Percentiles rank a stretch among this genome's conserved stretches.
Evolutionary conservation across 2,797 vertebrate species (phyloP).

Genomic region (Sebastes vulpes): DNA sequence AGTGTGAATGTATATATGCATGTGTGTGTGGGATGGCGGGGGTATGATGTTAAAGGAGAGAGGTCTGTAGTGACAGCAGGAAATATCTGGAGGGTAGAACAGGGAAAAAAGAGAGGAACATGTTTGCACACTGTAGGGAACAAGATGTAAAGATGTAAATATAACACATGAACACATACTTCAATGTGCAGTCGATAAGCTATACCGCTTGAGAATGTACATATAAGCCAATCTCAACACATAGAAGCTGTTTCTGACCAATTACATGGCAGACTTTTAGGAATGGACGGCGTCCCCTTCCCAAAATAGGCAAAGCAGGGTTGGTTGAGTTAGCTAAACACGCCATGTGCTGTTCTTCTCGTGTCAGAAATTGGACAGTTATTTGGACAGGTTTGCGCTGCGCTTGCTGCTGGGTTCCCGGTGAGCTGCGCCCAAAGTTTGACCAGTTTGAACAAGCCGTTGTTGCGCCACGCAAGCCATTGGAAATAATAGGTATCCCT

Average conservation of each 20-base stretch:
- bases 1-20: slow-evolving; percentile 9
- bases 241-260: background rate
- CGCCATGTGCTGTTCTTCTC: background rate
- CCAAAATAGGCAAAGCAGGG: background rate
- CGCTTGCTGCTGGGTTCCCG: no score
- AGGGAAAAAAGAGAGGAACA: background rate
- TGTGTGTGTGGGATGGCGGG: slow-evolving; percentile 24
- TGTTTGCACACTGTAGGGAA: slow-evolving; percentile 1
- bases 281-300: background rate
- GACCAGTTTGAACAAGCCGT: no score
- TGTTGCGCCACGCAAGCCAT: no score
- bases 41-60: slow-evolving; percentile 34
- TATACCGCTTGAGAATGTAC: background rate
- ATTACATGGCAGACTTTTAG: background rate
- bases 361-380: background rate
- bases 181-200: background rate
- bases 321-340: background rate
- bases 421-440: no score
- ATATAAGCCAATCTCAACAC: background rate
- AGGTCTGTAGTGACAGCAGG: slow-evolving; percentile 45
- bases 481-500: no score
- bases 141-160: slow-evolving; percentile 5
- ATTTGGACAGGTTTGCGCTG: no score
- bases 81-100: slow-evolving; percentile 40
- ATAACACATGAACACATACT: background rate